These are phyloP conservation scores for Anthoscopus minutus DNA, from an alignment of 2,113 vertebrate species.

Conservation along the genomic window DNA sequence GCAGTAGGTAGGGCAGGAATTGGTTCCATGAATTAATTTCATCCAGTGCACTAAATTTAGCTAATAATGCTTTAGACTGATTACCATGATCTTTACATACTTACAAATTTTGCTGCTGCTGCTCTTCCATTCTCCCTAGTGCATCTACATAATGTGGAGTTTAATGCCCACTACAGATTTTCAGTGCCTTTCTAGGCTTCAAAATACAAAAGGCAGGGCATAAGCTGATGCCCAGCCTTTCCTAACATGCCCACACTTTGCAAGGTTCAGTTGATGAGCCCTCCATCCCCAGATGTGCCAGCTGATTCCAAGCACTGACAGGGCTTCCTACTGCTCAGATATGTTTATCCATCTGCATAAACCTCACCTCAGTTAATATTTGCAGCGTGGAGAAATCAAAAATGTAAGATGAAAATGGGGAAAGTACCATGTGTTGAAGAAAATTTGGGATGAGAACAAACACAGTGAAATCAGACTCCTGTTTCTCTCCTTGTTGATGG, in stretches of 20 bases:
- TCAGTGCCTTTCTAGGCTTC: not conserved
- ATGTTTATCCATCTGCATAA: not conserved
- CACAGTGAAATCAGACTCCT: not conserved
- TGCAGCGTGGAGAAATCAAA: not conserved
- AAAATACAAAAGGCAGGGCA: not conserved
- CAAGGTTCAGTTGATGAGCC: not conserved
- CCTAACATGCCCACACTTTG: not conserved
- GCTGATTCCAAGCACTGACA: not conserved
- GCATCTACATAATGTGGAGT: not conserved
- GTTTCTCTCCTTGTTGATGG: not conserved
- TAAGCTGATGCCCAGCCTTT: not conserved
- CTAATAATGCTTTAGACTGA: not conserved
- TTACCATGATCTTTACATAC: not conserved
- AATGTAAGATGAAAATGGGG: not conserved
- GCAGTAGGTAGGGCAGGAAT: not conserved
- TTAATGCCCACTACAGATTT: not conserved
- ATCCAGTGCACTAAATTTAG: not conserved
- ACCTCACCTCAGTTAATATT: not conserved
- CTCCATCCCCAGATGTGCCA: not conserved
- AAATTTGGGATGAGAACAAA: not conserved
- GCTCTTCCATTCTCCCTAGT: not conserved
- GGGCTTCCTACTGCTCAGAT: not conserved
- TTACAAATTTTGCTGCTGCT: not conserved
- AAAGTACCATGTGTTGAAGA: not conserved
- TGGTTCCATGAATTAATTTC: not conserved